Evolutionary conservation across 1,140 invertebrate species (phyloP).

Genomic region (Drosophila sechellia): DNA sequence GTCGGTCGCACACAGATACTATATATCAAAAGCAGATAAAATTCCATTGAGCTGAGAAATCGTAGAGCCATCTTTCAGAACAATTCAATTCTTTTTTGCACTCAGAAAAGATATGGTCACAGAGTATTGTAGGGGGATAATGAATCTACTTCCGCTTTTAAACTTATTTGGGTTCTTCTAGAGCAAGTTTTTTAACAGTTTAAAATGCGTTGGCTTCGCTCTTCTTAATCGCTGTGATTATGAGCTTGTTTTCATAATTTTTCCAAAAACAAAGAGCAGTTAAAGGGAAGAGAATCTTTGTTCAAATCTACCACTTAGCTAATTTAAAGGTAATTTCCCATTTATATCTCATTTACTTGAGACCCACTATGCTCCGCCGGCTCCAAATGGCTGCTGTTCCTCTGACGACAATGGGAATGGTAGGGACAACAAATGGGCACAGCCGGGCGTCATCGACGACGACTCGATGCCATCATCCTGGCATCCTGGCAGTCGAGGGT

Average conservation of each 20-base stretch:
- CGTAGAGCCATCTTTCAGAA: slow-evolving; percentile 7
- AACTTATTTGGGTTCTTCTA: too few relatives aligned
- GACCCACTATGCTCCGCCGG: slow-evolving; percentile 30
- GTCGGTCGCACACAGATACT: slow-evolving; percentile 21
- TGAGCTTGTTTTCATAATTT: slow-evolving; percentile 7
- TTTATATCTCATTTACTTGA: slow-evolving; percentile 12
- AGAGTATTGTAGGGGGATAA: background rate
- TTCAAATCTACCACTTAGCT: background rate
- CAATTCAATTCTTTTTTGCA: slow-evolving; percentile 10
- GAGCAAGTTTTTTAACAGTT: too few relatives aligned
- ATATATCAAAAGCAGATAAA: slow-evolving; percentile 21
- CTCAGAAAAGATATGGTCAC: background rate
- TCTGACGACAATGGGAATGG: slow-evolving; percentile 33
- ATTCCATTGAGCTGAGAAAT: slow-evolving; percentile 24
- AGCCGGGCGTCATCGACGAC: slow-evolving; percentile 25
- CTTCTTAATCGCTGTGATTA: background rate
- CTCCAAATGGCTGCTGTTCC: slow-evolving; percentile 28
- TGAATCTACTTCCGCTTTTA: too few relatives aligned
- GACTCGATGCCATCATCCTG: slow-evolving; percentile 44
- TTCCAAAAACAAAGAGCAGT: background rate
- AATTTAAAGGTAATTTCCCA: slow-evolving; percentile 8
- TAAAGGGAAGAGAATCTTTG: background rate
- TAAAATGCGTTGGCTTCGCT: too few relatives aligned
- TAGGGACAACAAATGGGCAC: slow-evolving; percentile 58
- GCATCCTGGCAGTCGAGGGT: slow-evolving; percentile 66